Conservation (phyloP, 2,113 vertebrate species). For the Brachyhypopomus occidentalis region DNA sequence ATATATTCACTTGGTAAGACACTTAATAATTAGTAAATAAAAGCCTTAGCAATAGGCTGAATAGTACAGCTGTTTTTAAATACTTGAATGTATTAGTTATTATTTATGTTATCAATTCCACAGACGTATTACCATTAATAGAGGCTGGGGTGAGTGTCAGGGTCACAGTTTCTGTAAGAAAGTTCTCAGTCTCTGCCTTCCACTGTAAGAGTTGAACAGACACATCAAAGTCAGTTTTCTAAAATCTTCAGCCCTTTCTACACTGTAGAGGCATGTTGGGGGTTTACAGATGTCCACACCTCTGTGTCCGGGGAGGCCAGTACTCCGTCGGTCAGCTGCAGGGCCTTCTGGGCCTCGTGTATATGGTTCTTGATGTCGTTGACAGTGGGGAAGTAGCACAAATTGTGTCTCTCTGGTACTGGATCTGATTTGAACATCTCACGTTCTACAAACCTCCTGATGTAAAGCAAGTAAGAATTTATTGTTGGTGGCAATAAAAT, state of each 20-base stretch:
- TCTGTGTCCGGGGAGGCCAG: constrained; percentile 70
- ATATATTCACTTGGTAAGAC: no score
- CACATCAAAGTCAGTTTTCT: neutral
- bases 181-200: constrained; percentile 74
- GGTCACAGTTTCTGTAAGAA: constrained; percentile 81
- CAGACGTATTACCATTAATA: constrained; percentile 70
- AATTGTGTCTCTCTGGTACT: constrained; percentile 84
- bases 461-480: neutral
- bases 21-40: no score
- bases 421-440: constrained; percentile 83
- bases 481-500: neutral
- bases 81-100: no score
- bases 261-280: neutral
- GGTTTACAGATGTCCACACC: constrained; percentile 51
- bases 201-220: constrained; percentile 68
- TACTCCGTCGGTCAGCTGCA: constrained; percentile 54
- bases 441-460: constrained; percentile 85
- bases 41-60: no score
- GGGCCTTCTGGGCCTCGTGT: constrained; percentile 81
- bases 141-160: constrained; percentile 74
- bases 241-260: neutral
- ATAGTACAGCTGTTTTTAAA: no score
- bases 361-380: constrained; percentile 90
- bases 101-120: no score
- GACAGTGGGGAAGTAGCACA: constrained; percentile 86